Conservation (phyloP, 2,113 vertebrate species). For the Plecotus auritus region DNA sequence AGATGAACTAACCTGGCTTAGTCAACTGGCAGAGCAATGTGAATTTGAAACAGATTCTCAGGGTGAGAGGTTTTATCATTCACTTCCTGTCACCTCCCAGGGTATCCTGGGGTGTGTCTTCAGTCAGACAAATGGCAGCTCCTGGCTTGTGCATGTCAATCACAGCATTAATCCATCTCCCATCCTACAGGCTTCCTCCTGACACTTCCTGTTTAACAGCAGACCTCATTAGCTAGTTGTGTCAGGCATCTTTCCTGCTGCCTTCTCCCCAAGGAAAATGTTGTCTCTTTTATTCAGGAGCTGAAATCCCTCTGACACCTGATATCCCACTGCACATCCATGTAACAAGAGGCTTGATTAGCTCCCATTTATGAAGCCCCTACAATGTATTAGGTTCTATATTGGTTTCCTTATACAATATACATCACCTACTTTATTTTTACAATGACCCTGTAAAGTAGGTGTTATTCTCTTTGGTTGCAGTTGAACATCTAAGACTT, state of each 20-base stretch:
- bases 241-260: background rate
- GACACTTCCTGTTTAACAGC: conserved; percentile 14
- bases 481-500: background rate
- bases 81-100: background rate
- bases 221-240: background rate
- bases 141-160: background rate
- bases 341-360: background rate
- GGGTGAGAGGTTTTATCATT: background rate
- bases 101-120: background rate
- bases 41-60: conserved; percentile 2
- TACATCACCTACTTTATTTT: background rate
- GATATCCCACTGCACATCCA: background rate
- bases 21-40: background rate
- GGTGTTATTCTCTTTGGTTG: background rate
- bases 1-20: background rate
- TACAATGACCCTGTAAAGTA: background rate
- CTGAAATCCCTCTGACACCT: conserved; percentile 1
- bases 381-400: background rate
- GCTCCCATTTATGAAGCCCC: background rate
- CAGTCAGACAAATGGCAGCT: background rate
- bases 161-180: background rate
- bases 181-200: background rate
- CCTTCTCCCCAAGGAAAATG: background rate
- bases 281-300: background rate
- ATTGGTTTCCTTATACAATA: background rate